Percentiles rank a stretch among this genome's conserved stretches.
Evolutionary conservation across 2,797 vertebrate species (phyloP).

Genomic region (Podargus strigoides): DNA sequence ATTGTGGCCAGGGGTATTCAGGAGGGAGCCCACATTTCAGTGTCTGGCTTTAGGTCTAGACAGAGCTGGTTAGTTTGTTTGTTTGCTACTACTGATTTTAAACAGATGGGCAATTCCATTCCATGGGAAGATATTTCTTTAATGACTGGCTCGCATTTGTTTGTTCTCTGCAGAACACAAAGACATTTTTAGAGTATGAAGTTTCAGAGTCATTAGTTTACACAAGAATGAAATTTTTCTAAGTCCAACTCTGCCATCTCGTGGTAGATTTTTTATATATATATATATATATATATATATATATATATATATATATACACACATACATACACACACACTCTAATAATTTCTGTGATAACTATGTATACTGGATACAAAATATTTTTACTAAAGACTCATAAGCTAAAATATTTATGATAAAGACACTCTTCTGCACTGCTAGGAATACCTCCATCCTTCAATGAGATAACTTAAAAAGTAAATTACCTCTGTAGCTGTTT

Average conservation of each 20-base stretch:
- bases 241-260: slow-evolving; percentile 49
- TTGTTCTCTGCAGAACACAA: not conserved
- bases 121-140: not conserved
- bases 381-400: not conserved
- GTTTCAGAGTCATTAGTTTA: not conserved
- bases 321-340: no score
- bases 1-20: not conserved
- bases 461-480: not conserved
- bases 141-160: not conserved
- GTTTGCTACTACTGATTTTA: not conserved
- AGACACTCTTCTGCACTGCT: not conserved
- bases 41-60: not conserved
- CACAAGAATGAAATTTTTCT: not conserved
- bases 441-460: not conserved
- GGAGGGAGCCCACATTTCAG: not conserved
- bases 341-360: rapidly evolving
- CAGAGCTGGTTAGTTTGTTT: not conserved
- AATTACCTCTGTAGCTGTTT: not conserved
- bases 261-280: slow-evolving; percentile 5
- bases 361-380: not conserved
- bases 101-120: not conserved
- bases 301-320: no score
- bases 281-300: no score
- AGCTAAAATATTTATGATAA: not conserved
- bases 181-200: not conserved